phyloP scores from a whole-genome alignment of 1,140 invertebrate genomes.

The Penaeus japonicus region DNA sequence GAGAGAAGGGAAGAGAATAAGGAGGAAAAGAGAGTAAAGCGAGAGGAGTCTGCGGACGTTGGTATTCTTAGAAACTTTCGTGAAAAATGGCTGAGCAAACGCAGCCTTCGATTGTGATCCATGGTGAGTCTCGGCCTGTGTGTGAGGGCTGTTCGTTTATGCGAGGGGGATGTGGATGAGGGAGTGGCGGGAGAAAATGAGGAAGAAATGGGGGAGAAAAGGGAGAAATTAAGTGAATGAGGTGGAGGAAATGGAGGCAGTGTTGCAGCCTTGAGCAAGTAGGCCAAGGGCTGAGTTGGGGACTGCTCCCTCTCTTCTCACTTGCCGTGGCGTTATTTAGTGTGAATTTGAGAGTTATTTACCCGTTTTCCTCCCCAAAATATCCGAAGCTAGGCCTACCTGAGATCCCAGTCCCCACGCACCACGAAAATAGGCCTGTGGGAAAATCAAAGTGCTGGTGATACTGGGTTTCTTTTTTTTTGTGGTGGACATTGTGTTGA shows the following conservation, averaged over 20 bases:
- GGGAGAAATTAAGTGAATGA: background rate
- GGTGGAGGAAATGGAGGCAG: background rate
- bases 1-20: background rate
- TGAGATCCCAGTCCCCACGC: too few relatives aligned
- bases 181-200: background rate
- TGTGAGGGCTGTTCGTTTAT: background rate
- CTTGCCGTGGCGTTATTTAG: too few relatives aligned
- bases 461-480: too few relatives aligned
- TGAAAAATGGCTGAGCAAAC: conserved; percentile 47
- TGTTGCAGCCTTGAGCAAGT: background rate
- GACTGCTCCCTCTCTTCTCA: too few relatives aligned
- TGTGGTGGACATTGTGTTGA: too few relatives aligned
- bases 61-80: conserved; percentile 52
- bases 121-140: conserved; percentile 15
- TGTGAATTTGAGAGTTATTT: too few relatives aligned
- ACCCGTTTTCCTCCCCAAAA: too few relatives aligned
- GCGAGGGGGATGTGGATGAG: background rate
- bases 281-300: too few relatives aligned
- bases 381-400: too few relatives aligned
- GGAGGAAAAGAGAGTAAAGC: background rate
- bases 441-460: too few relatives aligned
- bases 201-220: too few relatives aligned
- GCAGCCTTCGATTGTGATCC: conserved; percentile 36
- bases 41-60: conserved; percentile 19
- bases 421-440: too few relatives aligned